Evolutionary conservation across 2,797 vertebrate genomes (phyloP).

Genomic region (Cyclopterus lumpus): DNA sequence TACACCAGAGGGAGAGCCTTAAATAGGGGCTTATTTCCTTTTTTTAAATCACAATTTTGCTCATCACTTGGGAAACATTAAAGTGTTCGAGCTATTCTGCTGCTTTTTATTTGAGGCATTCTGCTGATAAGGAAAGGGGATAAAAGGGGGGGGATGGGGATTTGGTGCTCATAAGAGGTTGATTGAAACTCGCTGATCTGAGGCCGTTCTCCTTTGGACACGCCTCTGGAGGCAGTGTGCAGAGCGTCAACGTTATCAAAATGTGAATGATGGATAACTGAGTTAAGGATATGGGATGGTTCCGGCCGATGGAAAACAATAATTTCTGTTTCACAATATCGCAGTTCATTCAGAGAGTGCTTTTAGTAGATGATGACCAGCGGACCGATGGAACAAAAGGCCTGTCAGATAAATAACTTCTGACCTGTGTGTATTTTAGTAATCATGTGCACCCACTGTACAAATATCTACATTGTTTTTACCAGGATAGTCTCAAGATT

Average conservation of each 20-base stretch:
- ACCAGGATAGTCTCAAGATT: background rate
- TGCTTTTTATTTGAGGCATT: conserved; percentile 12
- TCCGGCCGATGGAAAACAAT: background rate
- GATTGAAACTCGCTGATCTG: conserved; percentile 44
- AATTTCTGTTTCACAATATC: background rate
- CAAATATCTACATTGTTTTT: too few species aligned
- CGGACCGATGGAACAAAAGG: background rate
- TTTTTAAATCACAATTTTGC: conserved; percentile 4
- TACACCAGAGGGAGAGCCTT: conserved; percentile 10
- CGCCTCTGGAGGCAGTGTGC: conserved; percentile 10
- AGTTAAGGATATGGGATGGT: conserved; percentile 13
- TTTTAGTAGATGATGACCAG: background rate
- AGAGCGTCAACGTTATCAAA: conserved; percentile 13
- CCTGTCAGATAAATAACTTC: background rate
- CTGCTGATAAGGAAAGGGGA: conserved; percentile 22
- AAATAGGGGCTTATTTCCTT: conserved; percentile 3
- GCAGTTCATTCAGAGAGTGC: background rate
- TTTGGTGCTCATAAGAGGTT: background rate
- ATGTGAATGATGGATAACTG: conserved; percentile 2
- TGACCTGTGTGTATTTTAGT: background rate
- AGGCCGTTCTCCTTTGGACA: conserved; percentile 12
- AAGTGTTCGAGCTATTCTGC: conserved; percentile 8
- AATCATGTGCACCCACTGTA: background rate
- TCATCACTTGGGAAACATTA: conserved; percentile 6
- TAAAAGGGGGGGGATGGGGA: background rate